Percentiles rank a stretch among this genome's conserved stretches.
Evolutionary conservation across 2,888 invertebrate species (phyloP).

Genomic region (Palloptera scutellata): DNA sequence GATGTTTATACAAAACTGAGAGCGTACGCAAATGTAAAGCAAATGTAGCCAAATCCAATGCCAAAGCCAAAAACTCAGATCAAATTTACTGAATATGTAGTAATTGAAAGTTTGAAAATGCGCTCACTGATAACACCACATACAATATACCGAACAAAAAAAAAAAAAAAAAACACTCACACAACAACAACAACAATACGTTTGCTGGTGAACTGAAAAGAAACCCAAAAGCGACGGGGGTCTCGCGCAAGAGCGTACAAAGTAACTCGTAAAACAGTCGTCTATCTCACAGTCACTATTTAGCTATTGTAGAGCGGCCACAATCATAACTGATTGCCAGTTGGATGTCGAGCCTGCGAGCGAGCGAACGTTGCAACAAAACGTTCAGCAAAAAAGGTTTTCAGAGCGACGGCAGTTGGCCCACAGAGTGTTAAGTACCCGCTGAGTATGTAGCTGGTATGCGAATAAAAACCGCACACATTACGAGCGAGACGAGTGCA

Average conservation of each 20-base stretch:
- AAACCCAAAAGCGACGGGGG: slow-evolving; percentile 29
- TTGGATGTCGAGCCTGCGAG: neutral
- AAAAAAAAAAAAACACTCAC: slow-evolving; percentile 19
- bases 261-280: slow-evolving; percentile 6
- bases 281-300: no score
- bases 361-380: neutral
- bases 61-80: no score
- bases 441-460: no score
- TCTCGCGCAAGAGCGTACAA: slow-evolving; percentile 10
- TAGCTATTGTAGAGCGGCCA: neutral
- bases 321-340: slow-evolving; percentile 9
- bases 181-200: slow-evolving; percentile 3
- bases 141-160: slow-evolving; percentile 7
- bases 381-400: slow-evolving; percentile 10
- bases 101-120: no score
- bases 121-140: no score
- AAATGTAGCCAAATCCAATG: no score
- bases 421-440: neutral
- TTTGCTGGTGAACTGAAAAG: slow-evolving; percentile 1
- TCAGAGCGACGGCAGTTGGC: neutral
- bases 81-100: no score
- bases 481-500: neutral
- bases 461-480: no score
- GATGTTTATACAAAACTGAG: no score
- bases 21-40: no score